Evolutionary conservation across 2,113 vertebrate species (phyloP).

Genomic region (Collichthys lucidus): DNA sequence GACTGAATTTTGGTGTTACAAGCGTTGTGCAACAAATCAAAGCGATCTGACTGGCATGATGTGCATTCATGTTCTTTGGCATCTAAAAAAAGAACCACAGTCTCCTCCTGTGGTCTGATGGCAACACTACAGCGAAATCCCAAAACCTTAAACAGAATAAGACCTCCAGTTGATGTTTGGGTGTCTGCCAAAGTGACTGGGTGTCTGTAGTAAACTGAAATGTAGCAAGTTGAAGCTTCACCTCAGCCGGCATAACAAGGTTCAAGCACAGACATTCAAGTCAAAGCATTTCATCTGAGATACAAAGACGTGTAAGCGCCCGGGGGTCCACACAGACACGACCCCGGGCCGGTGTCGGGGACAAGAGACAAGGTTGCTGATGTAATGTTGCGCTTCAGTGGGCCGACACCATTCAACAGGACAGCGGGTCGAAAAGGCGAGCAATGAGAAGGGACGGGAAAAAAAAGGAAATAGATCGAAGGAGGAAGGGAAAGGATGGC

Average conservation of each 20-base stretch:
- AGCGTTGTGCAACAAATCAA: neutral
- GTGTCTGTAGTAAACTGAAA: neutral
- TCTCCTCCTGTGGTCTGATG: neutral
- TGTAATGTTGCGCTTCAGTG: constrained; percentile 71
- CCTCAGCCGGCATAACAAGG: constrained; percentile 4
- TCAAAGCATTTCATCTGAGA: constrained; percentile 36
- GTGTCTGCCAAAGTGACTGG: neutral
- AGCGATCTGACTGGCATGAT: neutral
- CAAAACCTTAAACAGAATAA: constrained; percentile 17
- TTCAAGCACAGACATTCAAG: constrained; percentile 28
- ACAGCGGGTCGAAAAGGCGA: constrained; percentile 54
- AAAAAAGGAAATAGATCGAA: constrained; percentile 50
- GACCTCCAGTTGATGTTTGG: neutral
- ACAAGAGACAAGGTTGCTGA: constrained; percentile 55
- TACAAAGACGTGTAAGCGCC: constrained; percentile 28
- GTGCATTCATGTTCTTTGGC: neutral
- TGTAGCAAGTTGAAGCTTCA: neutral
- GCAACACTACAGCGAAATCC: neutral
- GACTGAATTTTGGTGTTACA: neutral
- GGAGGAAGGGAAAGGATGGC: constrained; percentile 10
- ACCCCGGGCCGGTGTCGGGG: constrained; percentile 42
- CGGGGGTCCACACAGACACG: neutral
- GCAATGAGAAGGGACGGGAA: constrained; percentile 1
- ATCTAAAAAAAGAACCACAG: neutral
- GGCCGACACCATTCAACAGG: constrained; percentile 43